Evolutionary conservation across 2,113 vertebrate species (phyloP).

Genomic region (Lethenteron camtschaticum): DNA sequence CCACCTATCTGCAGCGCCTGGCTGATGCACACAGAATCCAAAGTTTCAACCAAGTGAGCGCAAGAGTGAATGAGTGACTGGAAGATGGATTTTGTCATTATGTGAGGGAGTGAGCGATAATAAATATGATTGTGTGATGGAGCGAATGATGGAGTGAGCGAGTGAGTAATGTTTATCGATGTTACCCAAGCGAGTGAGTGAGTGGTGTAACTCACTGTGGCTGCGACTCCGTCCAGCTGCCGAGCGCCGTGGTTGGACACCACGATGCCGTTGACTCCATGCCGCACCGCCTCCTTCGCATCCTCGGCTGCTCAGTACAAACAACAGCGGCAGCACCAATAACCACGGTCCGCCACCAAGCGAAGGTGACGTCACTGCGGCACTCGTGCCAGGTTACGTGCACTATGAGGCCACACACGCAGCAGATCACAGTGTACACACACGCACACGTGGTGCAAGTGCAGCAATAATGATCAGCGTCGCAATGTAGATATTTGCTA

Average conservation of each 20-base stretch:
- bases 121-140: not conserved
- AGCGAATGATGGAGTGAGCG: not conserved
- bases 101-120: not conserved
- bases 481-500: too few species aligned
- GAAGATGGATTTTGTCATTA: not conserved
- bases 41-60: not conserved
- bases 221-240: slow-evolving; percentile 62
- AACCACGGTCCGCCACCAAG: too few species aligned
- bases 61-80: not conserved
- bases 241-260: slow-evolving; percentile 88
- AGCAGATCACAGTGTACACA: too few species aligned
- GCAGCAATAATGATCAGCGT: too few species aligned
- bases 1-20: too few species aligned
- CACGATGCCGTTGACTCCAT: slow-evolving; percentile 60
- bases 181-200: not conserved
- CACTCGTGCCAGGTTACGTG: too few species aligned
- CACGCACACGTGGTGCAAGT: too few species aligned
- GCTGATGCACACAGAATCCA: too few species aligned
- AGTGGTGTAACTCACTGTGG: slow-evolving; percentile 37
- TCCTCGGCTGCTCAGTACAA: slow-evolving; percentile 29
- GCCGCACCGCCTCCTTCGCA: slow-evolving; percentile 57
- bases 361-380: too few species aligned
- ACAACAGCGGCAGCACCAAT: too few species aligned
- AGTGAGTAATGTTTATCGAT: not conserved
- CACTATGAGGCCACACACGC: too few species aligned